A percentile compares a stretch with the other conserved stretches of the same genome.
Conservation (phyloP, 1,140 invertebrate species). For the Heliconius melpomene region DNA sequence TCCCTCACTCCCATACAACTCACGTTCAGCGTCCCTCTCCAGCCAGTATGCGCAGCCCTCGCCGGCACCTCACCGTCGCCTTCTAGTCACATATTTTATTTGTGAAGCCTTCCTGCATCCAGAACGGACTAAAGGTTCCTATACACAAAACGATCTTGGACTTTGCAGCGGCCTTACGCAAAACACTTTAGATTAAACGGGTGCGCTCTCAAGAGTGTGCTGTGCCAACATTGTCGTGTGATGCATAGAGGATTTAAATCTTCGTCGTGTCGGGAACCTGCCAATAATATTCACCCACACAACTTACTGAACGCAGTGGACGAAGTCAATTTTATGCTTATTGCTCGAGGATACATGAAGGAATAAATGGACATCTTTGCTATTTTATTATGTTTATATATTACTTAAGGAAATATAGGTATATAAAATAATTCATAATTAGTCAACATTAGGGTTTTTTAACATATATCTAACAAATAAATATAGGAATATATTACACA, state of each 20-base stretch:
- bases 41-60: slow-evolving; percentile 67
- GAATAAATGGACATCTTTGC: slow-evolving; percentile 40
- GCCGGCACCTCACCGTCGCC: slow-evolving; percentile 75
- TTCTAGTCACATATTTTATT: slow-evolving; percentile 81
- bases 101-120: slow-evolving; percentile 79
- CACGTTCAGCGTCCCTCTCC: slow-evolving; percentile 48
- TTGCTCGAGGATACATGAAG: slow-evolving; percentile 48
- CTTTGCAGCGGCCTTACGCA: slow-evolving; percentile 33
- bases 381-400: neutral
- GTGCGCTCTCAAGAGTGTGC: neutral
- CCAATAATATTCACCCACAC: slow-evolving; percentile 79
- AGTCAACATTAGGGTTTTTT: too few species aligned
- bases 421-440: too few species aligned
- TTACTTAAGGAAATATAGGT: too few species aligned
- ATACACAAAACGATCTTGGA: slow-evolving; percentile 52
- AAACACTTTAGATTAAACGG: slow-evolving; percentile 20
- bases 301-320: slow-evolving; percentile 62
- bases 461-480: too few species aligned
- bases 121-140: slow-evolving; percentile 69
- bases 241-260: slow-evolving; percentile 59
- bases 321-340: slow-evolving; percentile 70
- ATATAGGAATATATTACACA: too few species aligned
- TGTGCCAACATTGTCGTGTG: slow-evolving; percentile 31
- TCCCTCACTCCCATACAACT: slow-evolving; percentile 46
- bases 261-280: slow-evolving; percentile 67